A percentile compares a stretch with the other conserved stretches of the same genome.
phyloP scores from a whole-genome alignment of 2,888 invertebrate genomes.

The Galerucella calmariensis region DNA sequence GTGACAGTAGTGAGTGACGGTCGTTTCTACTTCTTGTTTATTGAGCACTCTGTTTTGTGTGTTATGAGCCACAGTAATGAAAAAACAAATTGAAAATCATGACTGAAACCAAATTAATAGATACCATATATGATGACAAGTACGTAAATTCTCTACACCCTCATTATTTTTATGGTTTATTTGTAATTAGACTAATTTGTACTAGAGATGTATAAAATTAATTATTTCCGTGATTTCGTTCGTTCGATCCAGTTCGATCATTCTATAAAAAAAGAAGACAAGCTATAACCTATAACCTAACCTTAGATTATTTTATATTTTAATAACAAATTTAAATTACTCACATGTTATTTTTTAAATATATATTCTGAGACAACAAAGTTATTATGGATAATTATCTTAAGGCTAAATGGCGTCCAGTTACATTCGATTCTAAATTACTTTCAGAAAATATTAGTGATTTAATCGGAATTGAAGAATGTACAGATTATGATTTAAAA shows the following conservation, averaged over 20 bases:
- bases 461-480: conserved; percentile 82
- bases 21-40: not conserved
- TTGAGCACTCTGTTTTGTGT: not conserved
- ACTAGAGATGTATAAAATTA: too few relatives aligned
- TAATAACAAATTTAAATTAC: not conserved
- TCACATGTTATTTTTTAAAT: not conserved
- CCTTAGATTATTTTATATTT: not conserved
- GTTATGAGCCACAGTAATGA: not conserved
- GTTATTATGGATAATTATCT: not conserved
- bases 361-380: not conserved
- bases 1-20: not conserved
- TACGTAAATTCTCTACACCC: too few relatives aligned
- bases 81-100: too few relatives aligned
- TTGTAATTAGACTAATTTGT: too few relatives aligned
- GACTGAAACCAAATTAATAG: too few relatives aligned
- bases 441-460: conserved; percentile 70
- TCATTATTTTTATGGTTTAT: too few relatives aligned
- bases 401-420: conserved; percentile 70
- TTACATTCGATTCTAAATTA: conserved; percentile 72
- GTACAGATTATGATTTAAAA: conserved; percentile 75
- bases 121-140: too few relatives aligned
- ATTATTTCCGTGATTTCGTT: too few relatives aligned
- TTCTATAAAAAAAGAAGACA: not conserved
- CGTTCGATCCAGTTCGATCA: too few relatives aligned
- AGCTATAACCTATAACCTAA: not conserved